Conservation (phyloP, 2,797 vertebrate genomes). For the Brachyrhaphis roseni region DNA sequence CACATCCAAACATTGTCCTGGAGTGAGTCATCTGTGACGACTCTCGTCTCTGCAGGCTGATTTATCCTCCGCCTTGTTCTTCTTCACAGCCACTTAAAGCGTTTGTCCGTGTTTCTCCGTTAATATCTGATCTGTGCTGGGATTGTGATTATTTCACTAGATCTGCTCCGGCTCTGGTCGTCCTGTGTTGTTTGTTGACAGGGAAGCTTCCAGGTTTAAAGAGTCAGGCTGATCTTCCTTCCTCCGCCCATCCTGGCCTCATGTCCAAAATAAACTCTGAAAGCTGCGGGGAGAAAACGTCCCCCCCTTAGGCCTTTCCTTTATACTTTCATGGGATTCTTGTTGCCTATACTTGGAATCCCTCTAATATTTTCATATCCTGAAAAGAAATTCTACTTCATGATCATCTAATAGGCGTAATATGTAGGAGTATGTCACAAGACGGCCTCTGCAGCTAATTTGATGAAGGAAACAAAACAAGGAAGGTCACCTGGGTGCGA, state of each 20-base stretch:
- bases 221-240: constrained; percentile 67
- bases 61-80: constrained; percentile 56
- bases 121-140: constrained; percentile 54
- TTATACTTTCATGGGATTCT: constrained; percentile 74
- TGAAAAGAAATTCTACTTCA: constrained; percentile 42
- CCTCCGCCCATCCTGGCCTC: constrained; percentile 56
- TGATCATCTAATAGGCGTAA: constrained; percentile 43
- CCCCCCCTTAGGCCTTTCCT: constrained; percentile 52
- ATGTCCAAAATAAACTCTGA: constrained; percentile 70
- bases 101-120: constrained; percentile 40
- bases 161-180: constrained; percentile 10
- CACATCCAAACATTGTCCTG: constrained; percentile 69
- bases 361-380: constrained; percentile 74
- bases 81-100: constrained; percentile 49
- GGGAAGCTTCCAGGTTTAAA: constrained; percentile 69
- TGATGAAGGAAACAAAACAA: constrained; percentile 51
- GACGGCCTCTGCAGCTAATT: constrained; percentile 44
- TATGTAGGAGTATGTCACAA: constrained; percentile 46
- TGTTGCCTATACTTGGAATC: constrained; percentile 57
- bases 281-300: constrained; percentile 54
- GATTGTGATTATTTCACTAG: constrained; percentile 41
- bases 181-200: constrained; percentile 65
- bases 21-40: constrained; percentile 76
- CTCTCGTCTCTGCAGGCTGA: constrained; percentile 59
- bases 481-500: constrained; percentile 45